phyloP scores from a whole-genome alignment of 2,113 vertebrate species.

The Callaeas wilsoni region DNA sequence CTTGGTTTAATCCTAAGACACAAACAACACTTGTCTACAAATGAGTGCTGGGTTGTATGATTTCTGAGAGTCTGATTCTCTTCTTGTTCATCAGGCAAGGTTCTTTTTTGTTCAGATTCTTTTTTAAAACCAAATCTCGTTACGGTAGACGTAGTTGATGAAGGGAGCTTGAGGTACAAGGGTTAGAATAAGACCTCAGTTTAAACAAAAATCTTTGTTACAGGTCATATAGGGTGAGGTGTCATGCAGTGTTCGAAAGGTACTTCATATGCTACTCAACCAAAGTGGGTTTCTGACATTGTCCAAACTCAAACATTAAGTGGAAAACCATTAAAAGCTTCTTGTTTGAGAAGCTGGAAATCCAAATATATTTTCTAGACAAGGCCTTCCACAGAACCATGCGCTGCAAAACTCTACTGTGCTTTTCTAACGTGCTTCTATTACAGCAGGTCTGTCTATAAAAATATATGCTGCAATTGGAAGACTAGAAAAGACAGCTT shows the following conservation, averaged over 20 bases:
- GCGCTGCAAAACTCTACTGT: background rate
- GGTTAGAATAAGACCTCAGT: background rate
- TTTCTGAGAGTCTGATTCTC: background rate
- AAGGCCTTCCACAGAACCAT: background rate
- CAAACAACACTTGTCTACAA: background rate
- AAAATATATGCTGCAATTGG: background rate
- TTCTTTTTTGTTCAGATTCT: too few relatives aligned
- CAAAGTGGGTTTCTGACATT: background rate
- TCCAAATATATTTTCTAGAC: background rate
- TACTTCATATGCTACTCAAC: background rate
- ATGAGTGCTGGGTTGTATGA: background rate
- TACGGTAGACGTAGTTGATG: background rate
- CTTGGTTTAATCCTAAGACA: constrained; percentile 24
- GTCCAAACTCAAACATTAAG: background rate
- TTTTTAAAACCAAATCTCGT: background rate
- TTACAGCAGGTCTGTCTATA: background rate
- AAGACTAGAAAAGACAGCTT: background rate
- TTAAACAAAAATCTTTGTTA: background rate
- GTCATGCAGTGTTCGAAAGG: background rate
- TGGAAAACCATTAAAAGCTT: background rate
- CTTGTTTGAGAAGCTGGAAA: background rate
- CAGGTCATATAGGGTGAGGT: background rate
- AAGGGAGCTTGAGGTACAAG: background rate
- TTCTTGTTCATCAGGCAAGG: background rate
- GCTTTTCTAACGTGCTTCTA: background rate